Conservation (phyloP, 2,888 invertebrate genomes). For the Bombylius major region DNA sequence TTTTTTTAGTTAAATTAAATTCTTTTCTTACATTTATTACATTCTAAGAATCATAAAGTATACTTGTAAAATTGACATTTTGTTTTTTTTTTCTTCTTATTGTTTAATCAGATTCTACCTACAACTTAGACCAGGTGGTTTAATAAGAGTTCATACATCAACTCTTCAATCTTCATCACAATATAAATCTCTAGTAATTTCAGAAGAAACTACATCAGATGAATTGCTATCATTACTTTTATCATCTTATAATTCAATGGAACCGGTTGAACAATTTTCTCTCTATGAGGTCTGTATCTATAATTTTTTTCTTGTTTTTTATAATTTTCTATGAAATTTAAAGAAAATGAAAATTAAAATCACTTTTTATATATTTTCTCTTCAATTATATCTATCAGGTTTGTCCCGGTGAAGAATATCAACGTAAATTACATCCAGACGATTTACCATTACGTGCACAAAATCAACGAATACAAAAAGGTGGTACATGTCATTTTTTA, state of each 20-base stretch:
- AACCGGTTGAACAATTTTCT: constrained; percentile 75
- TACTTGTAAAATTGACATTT: no score
- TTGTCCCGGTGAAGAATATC: constrained; percentile 69
- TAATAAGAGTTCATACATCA: constrained; percentile 85
- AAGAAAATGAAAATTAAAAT: neutral
- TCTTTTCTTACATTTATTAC: no score
- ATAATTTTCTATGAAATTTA: neutral
- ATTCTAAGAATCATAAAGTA: no score
- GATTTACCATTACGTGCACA: constrained; percentile 74
- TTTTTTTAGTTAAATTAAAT: no score
- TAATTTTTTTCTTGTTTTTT: neutral
- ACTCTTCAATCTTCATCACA: constrained; percentile 83
- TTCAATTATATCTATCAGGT: constrained; percentile 35
- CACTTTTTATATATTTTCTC: no score
- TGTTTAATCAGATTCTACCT: constrained; percentile 56
- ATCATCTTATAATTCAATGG: constrained; percentile 71
- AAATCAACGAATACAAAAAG: constrained; percentile 52
- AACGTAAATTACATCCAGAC: constrained; percentile 76
- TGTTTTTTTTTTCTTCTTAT: no score
- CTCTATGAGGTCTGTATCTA: constrained; percentile 67
- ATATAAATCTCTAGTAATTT: constrained; percentile 82
- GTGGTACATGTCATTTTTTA: constrained; percentile 63
- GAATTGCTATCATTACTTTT: constrained; percentile 73
- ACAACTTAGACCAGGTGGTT: constrained; percentile 77
- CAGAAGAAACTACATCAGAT: constrained; percentile 78